Evolutionary conservation across 1,140 invertebrate genomes (phyloP), one percentile per base, ranked within the genome.

Genomic region (Lordiphosa stackelbergi): DNA sequence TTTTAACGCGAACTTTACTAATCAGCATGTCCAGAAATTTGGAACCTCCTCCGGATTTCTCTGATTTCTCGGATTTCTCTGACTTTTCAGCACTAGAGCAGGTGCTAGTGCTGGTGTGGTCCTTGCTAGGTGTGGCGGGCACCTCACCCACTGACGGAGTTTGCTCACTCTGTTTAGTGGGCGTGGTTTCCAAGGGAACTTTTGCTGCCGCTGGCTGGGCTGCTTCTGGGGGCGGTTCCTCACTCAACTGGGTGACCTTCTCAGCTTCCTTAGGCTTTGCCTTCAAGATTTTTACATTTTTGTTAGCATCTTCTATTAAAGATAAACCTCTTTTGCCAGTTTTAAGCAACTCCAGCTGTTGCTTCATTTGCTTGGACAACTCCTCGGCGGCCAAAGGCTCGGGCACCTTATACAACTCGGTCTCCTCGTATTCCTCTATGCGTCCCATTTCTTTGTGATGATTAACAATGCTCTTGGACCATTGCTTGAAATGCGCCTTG

Each of bases 11-110:
- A 31, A 86, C 79, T 48, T 86, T 86, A 35, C 49, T 79, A 38
- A 86, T 86, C 0, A 86, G 66, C 81, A 86, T 85, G 46, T 86
- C 85, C 12, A 86, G 42, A 13, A 86, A 86, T 47, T 86, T 86
- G 22, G 64, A 63, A 12, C 66, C 69, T 4, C 55, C 70, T n/a
- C n/a, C n/a, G n/a, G n/a, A n/a, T n/a, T n/a, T n/a, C n/a, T n/a
- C n/a, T n/a, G 51, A 36, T 35, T 63, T 63, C 2, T 57, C 61
- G 0, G 47, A 24, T 35, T 63, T 63, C 3, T 57, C 61, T 0
- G 47, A 24, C 28, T 86, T 85, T 8, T 71, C 59, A 6, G 49
- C 38, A 35, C 69, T 71, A n/a, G 66, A 64, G 31, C 47, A 66
- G 5, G 54, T 46, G 43, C 60, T 69, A 11, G 16, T 36, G n/a